Percentiles rank a stretch among this genome's conserved stretches.
phyloP scores from a whole-genome alignment of 92 coral and sea anemone genomes.

The Nematostella vectensis region DNA sequence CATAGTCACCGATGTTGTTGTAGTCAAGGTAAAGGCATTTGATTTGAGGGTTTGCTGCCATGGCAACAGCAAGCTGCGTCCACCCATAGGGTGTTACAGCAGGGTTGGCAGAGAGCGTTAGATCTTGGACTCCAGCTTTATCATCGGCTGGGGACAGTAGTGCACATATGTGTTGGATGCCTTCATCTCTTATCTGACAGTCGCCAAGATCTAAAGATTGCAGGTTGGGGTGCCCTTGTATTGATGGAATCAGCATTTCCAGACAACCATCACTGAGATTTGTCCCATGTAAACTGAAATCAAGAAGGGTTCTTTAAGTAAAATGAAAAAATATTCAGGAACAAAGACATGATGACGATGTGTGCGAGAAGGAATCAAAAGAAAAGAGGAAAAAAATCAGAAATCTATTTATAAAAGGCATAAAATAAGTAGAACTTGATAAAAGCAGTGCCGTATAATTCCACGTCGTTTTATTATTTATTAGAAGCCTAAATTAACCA shows the following conservation, averaged over 20 bases:
- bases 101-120: conserved; percentile 83
- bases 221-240: conserved; percentile 75
- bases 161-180: conserved; percentile 75
- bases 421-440: not conserved
- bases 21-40: conserved; percentile 72
- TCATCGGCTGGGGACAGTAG: conserved; percentile 59
- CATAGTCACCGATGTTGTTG: conserved; percentile 79
- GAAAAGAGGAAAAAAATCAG: too few species aligned
- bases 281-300: conserved; percentile 84
- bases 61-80: conserved; percentile 92
- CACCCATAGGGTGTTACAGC: conserved; percentile 73
- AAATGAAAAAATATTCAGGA: too few species aligned
- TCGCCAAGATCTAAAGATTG: conserved; percentile 92
- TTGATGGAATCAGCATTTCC: conserved; percentile 68
- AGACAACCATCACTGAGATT: conserved; percentile 81
- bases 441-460: too few species aligned
- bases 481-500: too few species aligned
- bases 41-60: conserved; percentile 77
- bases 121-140: conserved; percentile 50
- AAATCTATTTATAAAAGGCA: too few species aligned
- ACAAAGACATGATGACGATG: too few species aligned
- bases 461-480: too few species aligned
- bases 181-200: conserved; percentile 86
- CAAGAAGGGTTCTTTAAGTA: conserved; percentile 2
- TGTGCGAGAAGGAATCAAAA: too few species aligned